Base-by-base conservation (phyloP, 2,888 invertebrate species). In the Ischnura elegans region DNA sequence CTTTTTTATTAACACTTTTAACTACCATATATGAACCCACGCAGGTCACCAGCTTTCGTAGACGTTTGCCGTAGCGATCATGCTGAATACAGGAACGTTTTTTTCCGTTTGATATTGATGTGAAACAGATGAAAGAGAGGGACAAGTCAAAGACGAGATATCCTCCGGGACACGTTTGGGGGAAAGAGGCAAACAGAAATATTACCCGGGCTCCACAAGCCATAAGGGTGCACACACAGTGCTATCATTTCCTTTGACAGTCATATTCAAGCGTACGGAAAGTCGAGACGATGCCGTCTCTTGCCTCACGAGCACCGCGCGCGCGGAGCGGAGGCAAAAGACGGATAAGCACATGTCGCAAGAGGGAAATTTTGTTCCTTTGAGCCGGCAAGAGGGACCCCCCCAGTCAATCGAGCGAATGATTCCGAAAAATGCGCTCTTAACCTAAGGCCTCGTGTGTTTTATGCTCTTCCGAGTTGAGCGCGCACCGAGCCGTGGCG, bases 231-330 rank as follows among this genome's bases (percentile, higher is more conserved):
- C 13, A 36, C 76, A 76, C 29, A 36, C 13, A 76, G 76, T 76
- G 36, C 76, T 76, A 76, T 76, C 76, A 76, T 76, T 76, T 76
- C 76, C 76, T 76, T 76, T 76, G 76, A 76, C 76, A 36, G 29
- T 76, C 76, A 36, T n/a, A 76, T 76, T 76, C 76, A 76, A 76
- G 76, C 36, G 76, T 29, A 76, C 25, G 36, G 76, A 76, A 76
- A 76, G 36, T 76, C 76, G 76, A 76, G 76, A 76, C 8, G 76
- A 76, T 76, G 36, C 29, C 61, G n/a, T n/a, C 51, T 76, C 76
- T 76, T 25, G 36, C 36, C 76, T 36, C 76, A 36, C 36, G 76
- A 76, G 76, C 76, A 76, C 76, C 36, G 36, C 76, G 51, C 51
- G 51, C 36, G 36, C 13, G 29, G 29, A 76, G 36, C 29, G 3